Evolutionary conservation across 2,888 invertebrate genomes (phyloP), one percentile per base, ranked within the genome.

Genomic region (Brachylomia viminalis): DNA sequence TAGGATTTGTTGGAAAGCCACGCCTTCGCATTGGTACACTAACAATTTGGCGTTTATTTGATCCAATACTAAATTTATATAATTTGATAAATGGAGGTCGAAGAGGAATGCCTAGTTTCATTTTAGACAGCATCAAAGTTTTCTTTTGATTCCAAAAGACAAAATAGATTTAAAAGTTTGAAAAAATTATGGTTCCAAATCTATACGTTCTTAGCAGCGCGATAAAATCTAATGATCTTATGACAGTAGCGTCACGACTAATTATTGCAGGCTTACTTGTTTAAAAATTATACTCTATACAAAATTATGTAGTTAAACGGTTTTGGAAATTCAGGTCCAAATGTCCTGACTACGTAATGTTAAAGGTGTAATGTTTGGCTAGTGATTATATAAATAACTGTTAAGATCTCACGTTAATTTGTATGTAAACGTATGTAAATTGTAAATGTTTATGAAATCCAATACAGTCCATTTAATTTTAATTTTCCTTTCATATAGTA

Each of bases 301-400:
- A 47, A 79, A 74, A 66, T 58, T 30, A 79, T 72, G 52, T 73
- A 70, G 77, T 72, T 77, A 71, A 80, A 82, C 81, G 87, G 87
- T 88, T 88, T 85, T 88, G 87, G 83, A 76, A 88, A 85, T 75
- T 87, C 77, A 85, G 79, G 85, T 79, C 80, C 85, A 87, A 88
- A 80, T 74, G 59, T 74, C 73, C 76, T 79, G 77, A 83, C 71
- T 72, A 66, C 13, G 66, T 76, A 61, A 59, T 52, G 68, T 86
- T 82, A 79, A 81, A 73, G 30, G 59, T 82, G 77, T 67, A 79
- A 82, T 83, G 78, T 80, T 71, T 83, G 85, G 87, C 85, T 88
- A 77, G 88, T 88, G 88, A 88, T 79, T 82, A 82, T 80, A 72
- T 67, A 49, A 74, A 73, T 80, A 78, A 82, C 54, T 79, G 72